Conservation (phyloP, 2,797 vertebrate species). For the Chaenodraco wilsoni region DNA sequence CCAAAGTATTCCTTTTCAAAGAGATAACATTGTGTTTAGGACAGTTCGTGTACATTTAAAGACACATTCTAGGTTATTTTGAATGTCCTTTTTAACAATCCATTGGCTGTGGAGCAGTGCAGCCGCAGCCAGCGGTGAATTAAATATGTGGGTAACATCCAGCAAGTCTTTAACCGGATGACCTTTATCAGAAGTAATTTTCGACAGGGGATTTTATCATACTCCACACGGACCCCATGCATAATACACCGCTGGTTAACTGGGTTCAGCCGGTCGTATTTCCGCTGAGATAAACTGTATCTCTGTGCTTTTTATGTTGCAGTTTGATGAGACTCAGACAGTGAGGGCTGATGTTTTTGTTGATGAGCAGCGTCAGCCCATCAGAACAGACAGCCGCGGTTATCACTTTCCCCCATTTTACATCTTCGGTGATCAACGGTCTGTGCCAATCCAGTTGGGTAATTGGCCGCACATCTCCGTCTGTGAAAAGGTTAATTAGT, state of each 20-base stretch:
- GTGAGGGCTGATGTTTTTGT: slow-evolving; percentile 30
- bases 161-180: slow-evolving; percentile 71
- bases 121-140: slow-evolving; percentile 45
- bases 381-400: slow-evolving; percentile 39
- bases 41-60: too few species aligned
- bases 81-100: not conserved
- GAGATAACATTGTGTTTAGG: too few species aligned
- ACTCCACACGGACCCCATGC: slow-evolving; percentile 47
- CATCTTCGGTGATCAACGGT: slow-evolving; percentile 65
- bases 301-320: not conserved
- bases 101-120: slow-evolving; percentile 1
- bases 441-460: slow-evolving; percentile 62
- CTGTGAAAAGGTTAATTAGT: slow-evolving; percentile 79
- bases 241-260: slow-evolving; percentile 59
- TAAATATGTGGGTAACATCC: slow-evolving; percentile 59
- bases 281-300: slow-evolving; percentile 17
- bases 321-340: not conserved
- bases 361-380: slow-evolving; percentile 43
- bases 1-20: too few species aligned
- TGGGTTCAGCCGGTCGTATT: slow-evolving; percentile 43
- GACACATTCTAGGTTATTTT: not conserved
- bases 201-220: slow-evolving; percentile 61
- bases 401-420: slow-evolving; percentile 62
- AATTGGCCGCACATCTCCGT: slow-evolving; percentile 75
- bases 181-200: slow-evolving; percentile 79